Base-by-base conservation (phyloP, 2,797 vertebrate genomes). In the Tokudaia tokunoshimensis region DNA sequence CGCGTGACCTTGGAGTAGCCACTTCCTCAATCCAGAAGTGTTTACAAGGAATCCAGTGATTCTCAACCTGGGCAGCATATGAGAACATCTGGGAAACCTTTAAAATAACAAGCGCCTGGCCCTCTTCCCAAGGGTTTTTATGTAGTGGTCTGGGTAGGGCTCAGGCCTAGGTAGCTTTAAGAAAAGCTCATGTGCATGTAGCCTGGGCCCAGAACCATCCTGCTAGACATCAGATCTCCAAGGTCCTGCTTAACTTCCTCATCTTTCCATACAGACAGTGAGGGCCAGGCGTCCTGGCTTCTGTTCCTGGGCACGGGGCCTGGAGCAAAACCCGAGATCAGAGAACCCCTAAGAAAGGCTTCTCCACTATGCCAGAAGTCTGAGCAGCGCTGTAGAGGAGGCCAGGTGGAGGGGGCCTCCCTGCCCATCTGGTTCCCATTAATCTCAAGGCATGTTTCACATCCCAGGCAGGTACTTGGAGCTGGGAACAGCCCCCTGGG, bases 371-470 rank as follows among this genome's bases (percentile, higher is more conserved):
- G 94, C 96, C 93, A 96, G 97, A 94, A 97, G 96, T 94, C 95
- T 29, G 70, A 96, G 72, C 96, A 20, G 96, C 2, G 14, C 96
- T n/a, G 84, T 0, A 1, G 14, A 11, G 0, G 81, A 95, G 98
- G 96, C 95, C 98, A 98, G 97, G 98, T 98, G 98, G 94, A 97
- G 97, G 97, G 97, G 95, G 95, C 96, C 37, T 95, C 78, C 91
- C 79, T 11, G 94, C 91, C 79, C 99, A 99, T 99, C 98, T 99
- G 99, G 98, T 98, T 98, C 80, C 91, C 84, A 98, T 99, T 98
- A 78, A 29, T 98, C 98, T 97, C 98, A 97, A 14, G 82, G 98
- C 97, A 98, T 98, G 98, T 98, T 99, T 98, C 98, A 96, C 98
- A 98, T 99, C 98, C 97, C 97, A 76, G 94, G 96, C 98, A 98